Percentiles rank a stretch among this genome's conserved stretches.
These are phyloP conservation scores for Chloroceryle amazona DNA, from an alignment of 2,797 vertebrate species.

Conservation along the genomic window DNA sequence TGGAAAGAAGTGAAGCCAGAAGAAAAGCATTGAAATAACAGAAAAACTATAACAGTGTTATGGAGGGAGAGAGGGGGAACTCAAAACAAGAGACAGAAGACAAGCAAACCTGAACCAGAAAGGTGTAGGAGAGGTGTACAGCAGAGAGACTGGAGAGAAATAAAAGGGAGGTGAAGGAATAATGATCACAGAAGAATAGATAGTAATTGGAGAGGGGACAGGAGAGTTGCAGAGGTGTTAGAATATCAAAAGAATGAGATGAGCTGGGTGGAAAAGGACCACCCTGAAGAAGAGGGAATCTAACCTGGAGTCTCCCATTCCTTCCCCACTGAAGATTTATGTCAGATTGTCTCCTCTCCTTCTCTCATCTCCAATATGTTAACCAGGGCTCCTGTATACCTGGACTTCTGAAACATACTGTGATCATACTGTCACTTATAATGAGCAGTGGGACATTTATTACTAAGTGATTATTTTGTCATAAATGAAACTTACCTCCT, in stretches of 20 bases:
- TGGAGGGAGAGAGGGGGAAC: rapidly evolving
- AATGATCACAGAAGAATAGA: neutral
- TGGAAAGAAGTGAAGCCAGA: neutral
- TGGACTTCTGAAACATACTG: neutral
- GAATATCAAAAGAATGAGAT: neutral
- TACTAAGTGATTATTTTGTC: neutral
- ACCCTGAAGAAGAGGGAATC: neutral
- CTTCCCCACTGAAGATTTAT: neutral
- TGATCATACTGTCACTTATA: neutral
- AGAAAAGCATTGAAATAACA: neutral
- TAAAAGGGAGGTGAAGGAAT: neutral
- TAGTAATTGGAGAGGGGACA: neutral
- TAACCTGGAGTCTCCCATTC: neutral
- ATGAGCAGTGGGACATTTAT: neutral
- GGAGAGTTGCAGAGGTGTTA: neutral
- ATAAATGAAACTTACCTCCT: neutral
- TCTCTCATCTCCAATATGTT: neutral
- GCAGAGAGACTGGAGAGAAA: neutral
- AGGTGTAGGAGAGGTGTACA: neutral
- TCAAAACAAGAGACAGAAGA: neutral
- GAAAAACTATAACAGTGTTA: neutral
- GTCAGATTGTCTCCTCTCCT: neutral
- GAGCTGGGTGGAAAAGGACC: neutral
- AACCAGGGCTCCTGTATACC: neutral
- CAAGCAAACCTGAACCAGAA: neutral